Evolutionary conservation across 30 jellyfish, hydroid and myxozoan species (phyloP).

Genomic region (Aurelia sp.): DNA sequence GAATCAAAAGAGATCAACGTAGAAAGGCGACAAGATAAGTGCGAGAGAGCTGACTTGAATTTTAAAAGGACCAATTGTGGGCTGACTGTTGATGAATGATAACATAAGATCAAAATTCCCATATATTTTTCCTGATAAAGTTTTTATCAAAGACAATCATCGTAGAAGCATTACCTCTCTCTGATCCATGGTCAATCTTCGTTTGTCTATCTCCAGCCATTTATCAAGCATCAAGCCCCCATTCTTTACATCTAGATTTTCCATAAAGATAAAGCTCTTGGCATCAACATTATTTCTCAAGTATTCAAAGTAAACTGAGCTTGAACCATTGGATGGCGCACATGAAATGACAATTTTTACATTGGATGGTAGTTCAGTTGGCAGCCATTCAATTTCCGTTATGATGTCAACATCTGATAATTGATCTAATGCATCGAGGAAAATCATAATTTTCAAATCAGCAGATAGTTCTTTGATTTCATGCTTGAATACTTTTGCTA

Average conservation of each 20-base stretch:
- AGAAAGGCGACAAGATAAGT: too few species aligned
- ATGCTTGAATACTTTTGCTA: neutral
- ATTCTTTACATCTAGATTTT: neutral
- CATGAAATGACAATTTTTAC: slow-evolving; percentile 38
- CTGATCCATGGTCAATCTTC: slow-evolving; percentile 15
- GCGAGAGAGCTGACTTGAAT: too few species aligned
- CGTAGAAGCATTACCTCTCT: slow-evolving; percentile 1
- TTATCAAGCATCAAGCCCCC: neutral
- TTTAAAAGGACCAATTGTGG: too few species aligned
- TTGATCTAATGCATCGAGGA: slow-evolving; percentile 55
- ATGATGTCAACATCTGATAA: slow-evolving; percentile 42
- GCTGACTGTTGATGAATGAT: too few species aligned
- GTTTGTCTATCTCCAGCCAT: slow-evolving; percentile 18
- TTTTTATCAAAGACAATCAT: neutral
- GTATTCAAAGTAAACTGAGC: slow-evolving; percentile 23
- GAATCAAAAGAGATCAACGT: too few species aligned
- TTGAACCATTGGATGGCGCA: slow-evolving; percentile 21
- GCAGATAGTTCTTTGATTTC: neutral
- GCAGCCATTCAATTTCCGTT: slow-evolving; percentile 46
- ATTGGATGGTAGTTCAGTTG: slow-evolving; percentile 14
- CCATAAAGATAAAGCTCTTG: slow-evolving; percentile 1
- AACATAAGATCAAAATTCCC: too few species aligned
- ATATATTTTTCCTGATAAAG: too few species aligned
- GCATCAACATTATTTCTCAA: neutral
- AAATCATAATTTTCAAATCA: neutral